phyloP scores from a whole-genome alignment of 2,797 vertebrate species.

The Gadopsis marmoratus region DNA sequence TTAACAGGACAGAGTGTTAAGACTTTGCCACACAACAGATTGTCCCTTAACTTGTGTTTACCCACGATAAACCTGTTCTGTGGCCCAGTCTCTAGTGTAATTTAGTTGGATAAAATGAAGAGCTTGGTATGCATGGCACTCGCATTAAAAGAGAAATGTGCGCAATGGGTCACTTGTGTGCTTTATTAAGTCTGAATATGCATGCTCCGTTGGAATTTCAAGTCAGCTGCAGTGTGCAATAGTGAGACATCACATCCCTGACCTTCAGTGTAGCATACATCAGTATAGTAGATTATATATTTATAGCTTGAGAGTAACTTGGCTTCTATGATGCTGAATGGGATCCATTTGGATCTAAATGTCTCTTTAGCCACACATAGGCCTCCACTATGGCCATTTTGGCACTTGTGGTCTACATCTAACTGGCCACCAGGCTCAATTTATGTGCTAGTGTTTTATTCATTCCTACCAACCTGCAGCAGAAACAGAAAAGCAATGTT shows the following conservation, averaged over 20 bases:
- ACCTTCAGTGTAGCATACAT: constrained; percentile 18
- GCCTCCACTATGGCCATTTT: background rate
- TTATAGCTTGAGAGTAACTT: constrained; percentile 10
- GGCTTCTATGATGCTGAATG: background rate
- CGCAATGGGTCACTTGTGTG: constrained; percentile 39
- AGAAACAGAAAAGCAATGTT: constrained; percentile 28
- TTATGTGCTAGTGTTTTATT: constrained; percentile 33
- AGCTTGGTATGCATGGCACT: background rate
- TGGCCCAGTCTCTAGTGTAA: background rate
- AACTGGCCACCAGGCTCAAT: constrained; percentile 33
- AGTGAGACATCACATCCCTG: constrained; percentile 25
- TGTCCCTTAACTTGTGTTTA: constrained; percentile 64
- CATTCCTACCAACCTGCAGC: constrained; percentile 49
- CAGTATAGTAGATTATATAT: constrained; percentile 15
- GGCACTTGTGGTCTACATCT: background rate
- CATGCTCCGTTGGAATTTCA: constrained; percentile 11
- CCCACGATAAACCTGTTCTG: constrained; percentile 11
- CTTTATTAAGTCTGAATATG: constrained; percentile 31
- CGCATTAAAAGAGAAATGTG: constrained; percentile 24
- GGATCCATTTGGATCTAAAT: constrained; percentile 34
- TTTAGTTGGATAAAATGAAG: constrained; percentile 14
- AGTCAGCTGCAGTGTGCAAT: constrained; percentile 5
- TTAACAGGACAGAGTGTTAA: constrained; percentile 69
- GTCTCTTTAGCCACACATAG: constrained; percentile 14
- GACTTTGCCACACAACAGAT: constrained; percentile 66